phyloP scores from a whole-genome alignment of 2,797 vertebrate species.

The Gambelia wislizenii region DNA sequence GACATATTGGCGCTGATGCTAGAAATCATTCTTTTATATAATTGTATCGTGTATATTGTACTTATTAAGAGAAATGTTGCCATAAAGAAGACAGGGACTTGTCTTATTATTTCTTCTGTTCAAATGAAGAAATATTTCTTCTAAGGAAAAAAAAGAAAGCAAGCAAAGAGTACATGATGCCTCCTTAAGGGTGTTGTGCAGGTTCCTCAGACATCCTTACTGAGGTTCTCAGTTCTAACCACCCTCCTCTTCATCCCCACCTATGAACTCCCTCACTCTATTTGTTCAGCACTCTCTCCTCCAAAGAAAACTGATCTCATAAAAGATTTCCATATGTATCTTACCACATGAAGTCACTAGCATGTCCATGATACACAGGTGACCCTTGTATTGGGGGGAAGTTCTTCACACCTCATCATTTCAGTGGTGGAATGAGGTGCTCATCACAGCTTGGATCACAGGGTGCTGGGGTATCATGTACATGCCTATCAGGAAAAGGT shows the following conservation, averaged over 20 bases:
- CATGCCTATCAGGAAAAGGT: background rate
- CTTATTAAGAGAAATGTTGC: background rate
- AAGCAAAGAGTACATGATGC: background rate
- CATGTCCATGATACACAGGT: too few species aligned
- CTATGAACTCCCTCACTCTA: too few species aligned
- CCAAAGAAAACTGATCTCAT: background rate
- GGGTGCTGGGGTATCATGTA: background rate
- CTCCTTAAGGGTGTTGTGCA: background rate
- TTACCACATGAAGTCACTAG: background rate
- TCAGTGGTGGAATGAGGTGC: too few species aligned
- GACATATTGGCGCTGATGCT: background rate
- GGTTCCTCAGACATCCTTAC: background rate
- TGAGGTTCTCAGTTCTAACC: background rate
- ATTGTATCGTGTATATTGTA: background rate
- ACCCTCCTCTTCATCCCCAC: background rate
- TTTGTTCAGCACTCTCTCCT: background rate
- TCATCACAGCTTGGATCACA: too few species aligned
- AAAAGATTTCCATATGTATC: background rate
- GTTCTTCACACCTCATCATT: too few species aligned
- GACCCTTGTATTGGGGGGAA: too few species aligned
- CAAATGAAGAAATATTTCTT: too few species aligned
- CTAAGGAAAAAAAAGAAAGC: too few species aligned
- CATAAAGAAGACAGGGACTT: background rate
- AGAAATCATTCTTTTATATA: background rate
- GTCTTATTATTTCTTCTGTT: too few species aligned